Conservation (phyloP, 2,113 vertebrate genomes). For the Hippocampus barbouri region DNA sequence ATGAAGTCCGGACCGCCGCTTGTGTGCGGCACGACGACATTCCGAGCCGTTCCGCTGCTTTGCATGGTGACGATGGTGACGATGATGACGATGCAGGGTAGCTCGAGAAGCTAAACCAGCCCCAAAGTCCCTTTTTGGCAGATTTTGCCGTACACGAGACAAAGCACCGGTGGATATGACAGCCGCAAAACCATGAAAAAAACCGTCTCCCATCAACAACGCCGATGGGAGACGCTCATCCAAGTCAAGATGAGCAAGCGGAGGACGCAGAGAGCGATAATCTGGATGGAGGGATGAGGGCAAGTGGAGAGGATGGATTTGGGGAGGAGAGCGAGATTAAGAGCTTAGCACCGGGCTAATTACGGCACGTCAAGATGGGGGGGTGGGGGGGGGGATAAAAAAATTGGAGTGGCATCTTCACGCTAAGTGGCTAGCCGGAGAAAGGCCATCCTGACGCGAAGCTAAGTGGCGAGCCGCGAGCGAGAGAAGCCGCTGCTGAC, state of each 20-base stretch:
- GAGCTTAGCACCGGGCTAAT: constrained; percentile 68
- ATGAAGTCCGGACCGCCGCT: too few relatives aligned
- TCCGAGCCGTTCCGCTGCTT: too few relatives aligned
- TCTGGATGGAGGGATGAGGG: constrained; percentile 6
- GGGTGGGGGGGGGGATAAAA: background rate
- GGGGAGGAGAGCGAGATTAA: constrained; percentile 58
- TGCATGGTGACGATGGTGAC: too few relatives aligned
- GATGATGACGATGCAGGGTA: too few relatives aligned
- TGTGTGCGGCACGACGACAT: too few relatives aligned
- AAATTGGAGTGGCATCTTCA: background rate
- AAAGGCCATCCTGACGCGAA: too few relatives aligned
- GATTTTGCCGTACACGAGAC: too few relatives aligned
- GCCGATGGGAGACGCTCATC: background rate
- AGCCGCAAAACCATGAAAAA: background rate
- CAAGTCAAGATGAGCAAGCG: background rate
- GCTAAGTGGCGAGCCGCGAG: background rate
- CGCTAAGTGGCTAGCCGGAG: background rate
- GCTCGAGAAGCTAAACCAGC: too few relatives aligned
- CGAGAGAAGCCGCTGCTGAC: background rate
- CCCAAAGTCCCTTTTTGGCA: too few relatives aligned
- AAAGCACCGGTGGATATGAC: too few relatives aligned
- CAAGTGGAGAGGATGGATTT: constrained; percentile 16
- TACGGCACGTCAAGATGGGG: constrained; percentile 50
- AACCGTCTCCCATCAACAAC: background rate
- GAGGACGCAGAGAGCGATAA: constrained; percentile 1